Conservation (phyloP, 2,888 invertebrate genomes). For the Malachius bipustulatus region DNA sequence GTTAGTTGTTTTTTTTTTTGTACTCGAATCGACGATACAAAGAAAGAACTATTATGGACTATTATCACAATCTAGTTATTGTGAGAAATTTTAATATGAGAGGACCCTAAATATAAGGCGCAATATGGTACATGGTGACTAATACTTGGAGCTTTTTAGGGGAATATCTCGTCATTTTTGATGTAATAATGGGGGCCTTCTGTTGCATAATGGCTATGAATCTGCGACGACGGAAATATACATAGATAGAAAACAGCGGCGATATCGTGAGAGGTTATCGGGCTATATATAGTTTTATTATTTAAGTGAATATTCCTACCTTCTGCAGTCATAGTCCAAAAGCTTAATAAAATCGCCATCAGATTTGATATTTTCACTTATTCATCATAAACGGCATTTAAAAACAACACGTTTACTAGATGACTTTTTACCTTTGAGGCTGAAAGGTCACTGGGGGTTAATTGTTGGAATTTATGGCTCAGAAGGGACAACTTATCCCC, state of each 20-base stretch:
- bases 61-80: no score
- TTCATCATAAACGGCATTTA: slow-evolving; percentile 18
- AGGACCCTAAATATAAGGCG: slow-evolving; percentile 12
- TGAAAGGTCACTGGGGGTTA: slow-evolving; percentile 35
- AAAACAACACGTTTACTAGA: slow-evolving; percentile 25
- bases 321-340: no score
- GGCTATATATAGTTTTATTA: no score
- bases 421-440: slow-evolving; percentile 33
- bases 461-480: slow-evolving; percentile 35
- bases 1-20: no score
- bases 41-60: no score
- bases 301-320: no score
- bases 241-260: no score
- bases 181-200: background rate
- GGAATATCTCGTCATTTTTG: slow-evolving; percentile 1
- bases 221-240: no score
- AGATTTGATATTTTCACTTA: slow-evolving; percentile 1
- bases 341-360: no score
- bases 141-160: slow-evolving; percentile 15
- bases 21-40: no score
- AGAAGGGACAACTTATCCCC: slow-evolving; percentile 36
- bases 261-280: no score
- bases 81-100: no score
- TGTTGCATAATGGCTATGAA: background rate
- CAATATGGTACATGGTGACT: slow-evolving; percentile 18